Conservation (phyloP, 1,140 invertebrate genomes). For the Macrostomum lignano region DNA sequence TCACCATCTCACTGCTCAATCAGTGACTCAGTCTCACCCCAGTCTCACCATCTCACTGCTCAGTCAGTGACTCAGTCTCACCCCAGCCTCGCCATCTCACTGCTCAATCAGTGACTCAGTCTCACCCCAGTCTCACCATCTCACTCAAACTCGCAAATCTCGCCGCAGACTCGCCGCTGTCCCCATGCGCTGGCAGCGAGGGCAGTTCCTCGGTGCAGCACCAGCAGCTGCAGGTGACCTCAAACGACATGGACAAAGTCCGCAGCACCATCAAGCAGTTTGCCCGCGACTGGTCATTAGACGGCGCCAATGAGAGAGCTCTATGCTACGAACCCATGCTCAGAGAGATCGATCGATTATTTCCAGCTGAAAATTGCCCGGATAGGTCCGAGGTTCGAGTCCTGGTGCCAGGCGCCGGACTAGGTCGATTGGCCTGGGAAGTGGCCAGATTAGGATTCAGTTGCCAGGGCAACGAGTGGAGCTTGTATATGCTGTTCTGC, state of each 20-base stretch:
- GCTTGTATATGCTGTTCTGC: constrained; percentile 77
- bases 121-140: too few species aligned
- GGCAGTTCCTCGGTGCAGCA: too few species aligned
- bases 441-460: constrained; percentile 55
- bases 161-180: too few species aligned
- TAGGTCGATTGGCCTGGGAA: constrained; percentile 70
- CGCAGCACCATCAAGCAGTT: constrained; percentile 19
- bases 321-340: constrained; percentile 70
- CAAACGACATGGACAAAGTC: constrained; percentile 5
- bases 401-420: constrained; percentile 67
- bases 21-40: too few species aligned
- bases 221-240: too few species aligned
- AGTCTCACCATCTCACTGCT: too few species aligned
- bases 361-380: constrained; percentile 30
- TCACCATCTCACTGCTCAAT: too few species aligned
- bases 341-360: constrained; percentile 44
- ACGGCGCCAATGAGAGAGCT: constrained; percentile 47
- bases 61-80: too few species aligned
- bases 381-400: constrained; percentile 25
- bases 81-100: too few species aligned
- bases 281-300: constrained; percentile 66
- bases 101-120: too few species aligned
- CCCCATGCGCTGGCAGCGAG: too few species aligned
- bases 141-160: too few species aligned
- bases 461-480: constrained; percentile 89